Evolutionary conservation across 2,113 vertebrate species (phyloP).

Genomic region (Nibea coibor): DNA sequence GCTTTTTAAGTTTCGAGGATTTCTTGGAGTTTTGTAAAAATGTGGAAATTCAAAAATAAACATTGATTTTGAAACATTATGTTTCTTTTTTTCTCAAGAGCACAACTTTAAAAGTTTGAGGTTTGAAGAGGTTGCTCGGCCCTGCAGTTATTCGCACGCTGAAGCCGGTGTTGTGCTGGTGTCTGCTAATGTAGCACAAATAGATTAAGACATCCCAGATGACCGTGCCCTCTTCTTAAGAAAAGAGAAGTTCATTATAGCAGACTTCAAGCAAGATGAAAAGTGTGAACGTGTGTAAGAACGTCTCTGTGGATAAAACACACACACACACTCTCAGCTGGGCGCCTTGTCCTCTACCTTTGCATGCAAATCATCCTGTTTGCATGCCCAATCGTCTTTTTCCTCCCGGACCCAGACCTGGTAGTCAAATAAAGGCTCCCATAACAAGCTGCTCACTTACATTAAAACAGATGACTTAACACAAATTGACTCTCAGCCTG

Average conservation of each 20-base stretch:
- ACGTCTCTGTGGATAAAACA: background rate
- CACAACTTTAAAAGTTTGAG: background rate
- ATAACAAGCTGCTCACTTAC: slow-evolving; percentile 43
- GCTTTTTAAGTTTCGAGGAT: background rate
- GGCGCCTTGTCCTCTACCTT: slow-evolving; percentile 39
- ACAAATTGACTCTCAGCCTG: slow-evolving; percentile 43
- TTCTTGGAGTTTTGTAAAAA: background rate
- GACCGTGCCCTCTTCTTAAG: background rate
- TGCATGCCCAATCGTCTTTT: slow-evolving; percentile 66
- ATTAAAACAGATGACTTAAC: slow-evolving; percentile 52
- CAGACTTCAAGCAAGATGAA: slow-evolving; percentile 6
- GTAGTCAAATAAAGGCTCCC: slow-evolving; percentile 77
- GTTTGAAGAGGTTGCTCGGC: background rate
- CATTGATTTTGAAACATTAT: background rate
- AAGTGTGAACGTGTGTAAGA: background rate
- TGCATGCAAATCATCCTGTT: slow-evolving; percentile 76
- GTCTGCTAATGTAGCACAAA: background rate
- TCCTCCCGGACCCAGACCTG: slow-evolving; percentile 46
- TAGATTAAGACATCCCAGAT: background rate
- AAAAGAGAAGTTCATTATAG: slow-evolving; percentile 17
- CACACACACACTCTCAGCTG: slow-evolving; percentile 13
- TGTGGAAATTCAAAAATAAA: background rate
- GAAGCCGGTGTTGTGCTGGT: background rate
- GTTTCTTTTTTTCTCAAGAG: background rate
- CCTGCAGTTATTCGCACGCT: background rate